These are phyloP conservation scores for Crossaster papposus DNA, from an alignment of 53 echinoderm and acorn worm species.

Conservation along the genomic window DNA sequence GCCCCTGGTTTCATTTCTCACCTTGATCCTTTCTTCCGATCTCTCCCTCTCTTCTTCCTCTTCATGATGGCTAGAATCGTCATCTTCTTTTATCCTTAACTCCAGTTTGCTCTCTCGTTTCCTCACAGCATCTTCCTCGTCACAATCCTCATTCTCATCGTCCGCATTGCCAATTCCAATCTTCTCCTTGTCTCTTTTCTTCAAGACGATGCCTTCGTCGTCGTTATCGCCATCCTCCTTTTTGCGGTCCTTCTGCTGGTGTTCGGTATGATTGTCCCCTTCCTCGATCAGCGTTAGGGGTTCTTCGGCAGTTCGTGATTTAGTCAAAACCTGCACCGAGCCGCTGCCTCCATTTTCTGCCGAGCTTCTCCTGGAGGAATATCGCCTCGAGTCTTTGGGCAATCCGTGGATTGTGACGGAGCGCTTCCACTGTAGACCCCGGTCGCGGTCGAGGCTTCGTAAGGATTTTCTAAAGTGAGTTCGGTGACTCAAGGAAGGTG, in stretches of 20 bases:
- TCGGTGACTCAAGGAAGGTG: conserved; percentile 27
- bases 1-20: neutral
- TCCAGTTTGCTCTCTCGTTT: conserved; percentile 24
- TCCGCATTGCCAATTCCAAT: neutral
- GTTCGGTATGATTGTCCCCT: neutral
- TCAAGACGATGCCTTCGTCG: neutral
- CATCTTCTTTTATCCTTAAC: conserved; percentile 44
- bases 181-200: neutral
- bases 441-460: neutral
- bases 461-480: conserved; percentile 52
- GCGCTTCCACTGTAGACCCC: conserved; percentile 34
- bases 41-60: conserved; percentile 34
- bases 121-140: conserved; percentile 10
- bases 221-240: conserved; percentile 3
- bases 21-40: conserved; percentile 37
- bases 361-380: neutral
- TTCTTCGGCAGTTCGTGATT: conserved; percentile 40
- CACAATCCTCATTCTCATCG: conserved; percentile 18
- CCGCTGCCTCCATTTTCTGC: neutral
- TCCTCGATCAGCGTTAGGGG: conserved; percentile 40
- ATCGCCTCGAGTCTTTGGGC: conserved; percentile 46
- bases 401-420: conserved; percentile 49
- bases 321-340: neutral
- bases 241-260: neutral
- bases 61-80: conserved; percentile 12